Evolutionary conservation across 35 echinoderm and acorn worm species (phyloP).

Genomic region (Ophiothrix spiculata): DNA sequence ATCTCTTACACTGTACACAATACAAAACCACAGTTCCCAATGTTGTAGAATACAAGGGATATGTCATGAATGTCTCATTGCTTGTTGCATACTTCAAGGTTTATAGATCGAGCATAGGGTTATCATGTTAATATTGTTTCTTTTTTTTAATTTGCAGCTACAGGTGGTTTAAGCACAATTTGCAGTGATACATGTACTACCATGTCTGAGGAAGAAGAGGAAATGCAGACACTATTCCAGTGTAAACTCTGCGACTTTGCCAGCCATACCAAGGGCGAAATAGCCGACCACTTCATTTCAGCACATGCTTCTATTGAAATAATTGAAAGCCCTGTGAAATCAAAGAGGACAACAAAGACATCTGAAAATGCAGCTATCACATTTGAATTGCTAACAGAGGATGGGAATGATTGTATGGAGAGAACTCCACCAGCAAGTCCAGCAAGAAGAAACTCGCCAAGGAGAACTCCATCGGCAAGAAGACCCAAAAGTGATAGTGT

Average conservation of each 20-base stretch:
- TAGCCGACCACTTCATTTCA: conserved; percentile 30
- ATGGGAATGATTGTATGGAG: background rate
- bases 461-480: background rate
- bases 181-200: too few species aligned
- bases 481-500: background rate
- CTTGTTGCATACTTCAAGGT: too few species aligned
- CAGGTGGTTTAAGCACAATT: too few species aligned
- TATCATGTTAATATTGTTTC: too few species aligned
- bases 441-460: background rate
- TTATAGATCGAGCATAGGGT: too few species aligned
- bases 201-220: background rate
- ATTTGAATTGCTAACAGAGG: background rate
- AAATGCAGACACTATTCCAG: background rate
- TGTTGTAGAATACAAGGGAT: too few species aligned
- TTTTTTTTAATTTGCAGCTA: too few species aligned
- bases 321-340: background rate
- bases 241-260: conserved; percentile 22
- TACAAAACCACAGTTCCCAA: too few species aligned
- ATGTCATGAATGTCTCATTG: too few species aligned
- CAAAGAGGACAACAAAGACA: background rate
- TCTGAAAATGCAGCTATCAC: too few species aligned
- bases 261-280: conserved; percentile 2
- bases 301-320: conserved; percentile 21
- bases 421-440: background rate
- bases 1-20: too few species aligned